Conservation (phyloP, 2,113 vertebrate genomes). For the Phycodurus eques region DNA sequence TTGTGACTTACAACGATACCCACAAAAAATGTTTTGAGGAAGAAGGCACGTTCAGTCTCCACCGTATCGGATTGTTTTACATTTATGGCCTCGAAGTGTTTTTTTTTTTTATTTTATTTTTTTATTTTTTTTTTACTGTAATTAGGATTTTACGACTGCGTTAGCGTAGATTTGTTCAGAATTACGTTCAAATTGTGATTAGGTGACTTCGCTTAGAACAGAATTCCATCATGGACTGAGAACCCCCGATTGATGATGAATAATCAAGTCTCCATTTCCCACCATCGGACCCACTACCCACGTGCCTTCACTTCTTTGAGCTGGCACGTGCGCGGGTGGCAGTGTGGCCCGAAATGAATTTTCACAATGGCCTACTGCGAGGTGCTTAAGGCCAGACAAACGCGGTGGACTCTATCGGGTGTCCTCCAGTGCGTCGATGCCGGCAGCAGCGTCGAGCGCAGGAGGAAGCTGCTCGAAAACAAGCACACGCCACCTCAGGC, state of each 20-base stretch:
- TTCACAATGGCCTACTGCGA: slow-evolving; percentile 54
- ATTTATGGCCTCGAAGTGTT: no score
- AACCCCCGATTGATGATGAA: not conserved
- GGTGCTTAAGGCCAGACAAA: slow-evolving; percentile 26
- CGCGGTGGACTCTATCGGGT: slow-evolving; percentile 54
- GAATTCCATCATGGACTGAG: not conserved
- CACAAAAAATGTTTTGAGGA: no score
- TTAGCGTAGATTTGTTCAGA: no score
- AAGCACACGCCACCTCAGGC: slow-evolving; percentile 52
- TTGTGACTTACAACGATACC: no score
- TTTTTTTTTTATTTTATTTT: no score
- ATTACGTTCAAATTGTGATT: not conserved
- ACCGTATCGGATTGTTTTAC: no score
- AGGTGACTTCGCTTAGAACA: not conserved
- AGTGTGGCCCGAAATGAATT: slow-evolving; percentile 38
- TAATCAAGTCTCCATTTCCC: not conserved
- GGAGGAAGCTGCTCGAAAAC: slow-evolving; percentile 65
- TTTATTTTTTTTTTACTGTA: no score
- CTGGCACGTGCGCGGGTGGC: slow-evolving; percentile 40
- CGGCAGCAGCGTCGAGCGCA: slow-evolving; percentile 57
- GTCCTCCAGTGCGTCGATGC: slow-evolving; percentile 50
- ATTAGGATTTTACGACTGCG: no score
- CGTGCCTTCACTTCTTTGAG: slow-evolving; percentile 30
- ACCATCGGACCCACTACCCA: not conserved
- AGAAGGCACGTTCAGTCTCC: no score